Evolutionary conservation across 2,797 vertebrate genomes (phyloP), one percentile per base, ranked within the genome.

Genomic region (Meriones psammophilus): DNA sequence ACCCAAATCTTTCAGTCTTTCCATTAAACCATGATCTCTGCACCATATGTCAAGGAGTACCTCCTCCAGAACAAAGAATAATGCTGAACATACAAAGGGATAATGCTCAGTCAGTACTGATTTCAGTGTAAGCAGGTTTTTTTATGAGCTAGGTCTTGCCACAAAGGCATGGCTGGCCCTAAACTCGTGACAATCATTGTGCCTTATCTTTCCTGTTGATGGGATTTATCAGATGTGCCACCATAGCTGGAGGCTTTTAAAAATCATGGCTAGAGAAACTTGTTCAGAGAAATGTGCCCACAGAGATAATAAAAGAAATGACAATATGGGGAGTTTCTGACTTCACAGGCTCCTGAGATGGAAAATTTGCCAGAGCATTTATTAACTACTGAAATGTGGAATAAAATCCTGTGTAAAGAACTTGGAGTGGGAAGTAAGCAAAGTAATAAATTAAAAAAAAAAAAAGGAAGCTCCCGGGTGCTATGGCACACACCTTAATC

Each of bases 261-360:
- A 22, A 69, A 69, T 39, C 39, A 92, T 89, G 91, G 56, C 68
- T 85, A 54, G 20, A 85, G 66, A 5, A 77, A 36, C 50, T 50
- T 74, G 50, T 79, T 64, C 84, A 86, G 64, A 91, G 74, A 89
- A 73, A 95, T 13, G 36, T 94, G 68, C 58, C 83, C 80, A 97
- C 88, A 80, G 50, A 90, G 50, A 71, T 73, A 83, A 77, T 88
- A 89, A 92, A 69, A 86, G 26, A 94, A 88, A 93, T 77, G 18
- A 89, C 69, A 88, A 89, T 5, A 73, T 10, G 81, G 71, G 36
- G 64, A 92, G 60, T 81, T 86, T 94, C 81, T 94, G 71, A 86
- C 87, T 91, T 68, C 69, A 81, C 14, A 39, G 54, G 54, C 88
- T 92, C 66, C 18, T 36, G 33, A 83, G 54, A 58, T 4, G 13